phyloP scores from a whole-genome alignment of 2,797 vertebrate species.

The Sebastes kiyomatsui region DNA sequence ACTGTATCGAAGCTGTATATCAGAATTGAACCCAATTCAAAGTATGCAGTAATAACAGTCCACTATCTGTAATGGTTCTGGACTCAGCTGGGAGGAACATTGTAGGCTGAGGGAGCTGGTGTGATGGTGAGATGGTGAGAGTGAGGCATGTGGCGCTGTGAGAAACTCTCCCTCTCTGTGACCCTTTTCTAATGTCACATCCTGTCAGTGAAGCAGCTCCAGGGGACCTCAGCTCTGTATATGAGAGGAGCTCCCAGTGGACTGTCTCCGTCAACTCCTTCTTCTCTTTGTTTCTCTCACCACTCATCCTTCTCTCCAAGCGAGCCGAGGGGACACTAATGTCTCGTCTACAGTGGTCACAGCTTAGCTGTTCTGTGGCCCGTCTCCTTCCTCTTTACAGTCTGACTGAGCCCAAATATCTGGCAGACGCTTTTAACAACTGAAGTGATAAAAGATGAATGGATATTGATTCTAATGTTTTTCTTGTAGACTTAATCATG shows the following conservation, averaged over 20 bases:
- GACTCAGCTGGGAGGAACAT: not conserved
- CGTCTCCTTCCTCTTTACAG: not conserved
- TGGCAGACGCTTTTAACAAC: not conserved
- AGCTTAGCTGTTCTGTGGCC: not conserved
- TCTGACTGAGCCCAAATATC: not conserved
- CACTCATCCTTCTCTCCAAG: slow-evolving; percentile 9
- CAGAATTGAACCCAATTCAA: not conserved
- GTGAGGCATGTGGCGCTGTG: slow-evolving; percentile 41
- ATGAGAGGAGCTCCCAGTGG: slow-evolving; percentile 52
- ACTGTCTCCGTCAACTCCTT: slow-evolving; percentile 23
- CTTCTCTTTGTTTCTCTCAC: not conserved
- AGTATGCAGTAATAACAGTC: not conserved
- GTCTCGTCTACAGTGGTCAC: slow-evolving; percentile 11
- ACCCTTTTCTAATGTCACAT: slow-evolving; percentile 70
- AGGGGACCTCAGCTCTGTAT: slow-evolving; percentile 39
- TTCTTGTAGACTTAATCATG: not conserved
- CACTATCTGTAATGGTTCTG: not conserved
- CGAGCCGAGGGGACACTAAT: slow-evolving; percentile 11
- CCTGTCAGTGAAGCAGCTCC: slow-evolving; percentile 64
- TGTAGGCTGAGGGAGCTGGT: not conserved
- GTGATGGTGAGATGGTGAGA: slow-evolving; percentile 14
- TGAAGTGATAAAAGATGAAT: slow-evolving; percentile 10
- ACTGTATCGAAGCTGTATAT: not conserved
- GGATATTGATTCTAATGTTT: not conserved
- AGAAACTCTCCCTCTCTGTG: slow-evolving; percentile 59